Base-by-base conservation (phyloP, 64 coral and sea anemone genomes). In the Acropora tenuis region DNA sequence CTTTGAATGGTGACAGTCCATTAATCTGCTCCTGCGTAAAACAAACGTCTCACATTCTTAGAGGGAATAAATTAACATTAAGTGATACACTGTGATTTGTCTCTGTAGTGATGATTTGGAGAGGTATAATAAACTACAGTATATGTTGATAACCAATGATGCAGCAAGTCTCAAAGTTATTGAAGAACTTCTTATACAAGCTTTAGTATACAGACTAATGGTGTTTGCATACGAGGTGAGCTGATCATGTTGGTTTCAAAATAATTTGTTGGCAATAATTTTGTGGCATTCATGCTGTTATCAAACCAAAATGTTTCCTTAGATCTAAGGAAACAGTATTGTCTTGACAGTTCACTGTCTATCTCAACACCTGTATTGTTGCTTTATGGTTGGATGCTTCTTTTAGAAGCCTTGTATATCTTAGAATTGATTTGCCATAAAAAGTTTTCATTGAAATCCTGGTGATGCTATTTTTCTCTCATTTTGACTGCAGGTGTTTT, bases 201-300 rank as follows among this genome's bases (percentile, higher is more conserved):
- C 97, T 43, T 74, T 98, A 46, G 91, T 94, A 2, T 98, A 98
- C 90, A 91, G 97, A 86, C 58, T 98, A 16, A 95, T 98, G 90
- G 97, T 98, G 50, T 95, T 98, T 93, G 57, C 89, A 10, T 98
- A 93, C 89, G 97, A 98, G 97, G 97, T 98, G 77, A 8, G 0
- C 10, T 58, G 11, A n/a, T 3, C 16, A 3, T 13, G 3, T 63
- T 63, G 8, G 60, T 11, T 8, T 12, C 3, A 63, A 3, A 55
- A 55, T 55, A 55, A 7, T 55, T 55, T 7, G 5, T 55, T 30
- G 30, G 30, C 30, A 30, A 30, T 55, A 55, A 7, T 55, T 10
- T 55, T 10, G 6, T 7, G 52, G 60, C 3, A 13, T 63, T 63
- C 6, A 13, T 13, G 60, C 60, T 63, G 60, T 63, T 63, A 11